Base-by-base conservation (phyloP, 2,113 vertebrate species). In the Brachirus orientalis region DNA sequence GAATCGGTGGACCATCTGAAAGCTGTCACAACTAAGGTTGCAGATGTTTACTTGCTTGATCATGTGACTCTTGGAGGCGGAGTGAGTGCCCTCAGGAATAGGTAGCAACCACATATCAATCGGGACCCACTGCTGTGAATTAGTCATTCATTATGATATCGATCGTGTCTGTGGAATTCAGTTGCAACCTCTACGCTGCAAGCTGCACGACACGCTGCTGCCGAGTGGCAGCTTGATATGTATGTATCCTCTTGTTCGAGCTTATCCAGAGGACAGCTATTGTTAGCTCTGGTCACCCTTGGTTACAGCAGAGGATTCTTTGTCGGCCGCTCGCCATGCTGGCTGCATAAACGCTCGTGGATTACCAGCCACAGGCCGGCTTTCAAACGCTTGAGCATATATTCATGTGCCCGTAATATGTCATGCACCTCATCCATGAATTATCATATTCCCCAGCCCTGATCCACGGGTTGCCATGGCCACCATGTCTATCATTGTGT, bases 401-500 rank as follows among this genome's bases (percentile, higher is more conserved):
- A 84, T 91, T 88, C 77, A 74, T 74, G 73, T 71, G 69, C 69
- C 70, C 69, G 61, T 78, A 76, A 84, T 63, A 75, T 88, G 84
- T 85, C 85, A 50, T 83, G 85, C 75, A 63, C 83, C 69, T 82
- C 63, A 13, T 86, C 79, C 65, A 28, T 64, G 80, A 87, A 92
- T 91, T 89, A 89, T 90, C 89, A 89, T 89, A 90, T 88, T 83
- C 84, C 82, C 88, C 88, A 75, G 58, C 66, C 47, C 78, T 90
- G 88, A 89, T 91, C 90, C 85, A 40, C 69, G 71, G 78, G 91
- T 93, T 93, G 87, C 90, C 90, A 93, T 92, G 83, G 85, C 68
- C 87, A 91, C 90, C 46, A 76, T 80, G 86, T 88, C 86, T 86
- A 82, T 91, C 92, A 93, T 87, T 91, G 90, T 93, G 89, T 92